A percentile compares a stretch with the other conserved stretches of the same genome.
Conservation (phyloP, 2,797 vertebrate species). For the Columba guinea region DNA sequence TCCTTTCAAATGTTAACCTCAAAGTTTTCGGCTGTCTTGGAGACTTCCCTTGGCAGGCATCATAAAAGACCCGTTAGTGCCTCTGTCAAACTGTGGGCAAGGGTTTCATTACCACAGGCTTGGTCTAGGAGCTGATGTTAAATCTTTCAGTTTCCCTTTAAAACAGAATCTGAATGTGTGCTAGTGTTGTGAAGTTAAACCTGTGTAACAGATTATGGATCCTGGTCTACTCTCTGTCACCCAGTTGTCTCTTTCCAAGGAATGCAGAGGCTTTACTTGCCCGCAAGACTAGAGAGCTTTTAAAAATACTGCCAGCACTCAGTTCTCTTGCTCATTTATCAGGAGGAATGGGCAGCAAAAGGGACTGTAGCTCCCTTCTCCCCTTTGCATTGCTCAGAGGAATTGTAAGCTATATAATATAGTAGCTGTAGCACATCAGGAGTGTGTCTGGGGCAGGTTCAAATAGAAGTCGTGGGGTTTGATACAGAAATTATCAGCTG, state of each 20-base stretch:
- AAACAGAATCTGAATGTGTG: not conserved
- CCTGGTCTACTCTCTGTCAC: not conserved
- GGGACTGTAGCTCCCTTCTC: not conserved
- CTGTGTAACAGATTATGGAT: not conserved
- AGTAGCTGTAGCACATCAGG: not conserved
- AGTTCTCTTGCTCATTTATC: not conserved
- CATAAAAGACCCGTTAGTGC: not conserved
- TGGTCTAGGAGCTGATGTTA: not conserved
- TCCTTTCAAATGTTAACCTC: slow-evolving; percentile 57
- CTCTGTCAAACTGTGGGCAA: not conserved
- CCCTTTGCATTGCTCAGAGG: not conserved
- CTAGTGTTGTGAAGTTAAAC: not conserved
- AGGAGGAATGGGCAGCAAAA: not conserved
- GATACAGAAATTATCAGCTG: slow-evolving; percentile 16
- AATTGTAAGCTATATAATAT: not conserved
- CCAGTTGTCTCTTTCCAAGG: not conserved
- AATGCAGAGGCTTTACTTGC: not conserved
- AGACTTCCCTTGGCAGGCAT: slow-evolving; percentile 39
- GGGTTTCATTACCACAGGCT: slow-evolving; percentile 11
- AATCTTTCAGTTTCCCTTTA: slow-evolving; percentile 27
- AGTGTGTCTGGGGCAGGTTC: not conserved
- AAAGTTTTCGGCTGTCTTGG: slow-evolving; percentile 16
- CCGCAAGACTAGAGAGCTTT: not conserved
- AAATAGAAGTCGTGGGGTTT: not conserved
- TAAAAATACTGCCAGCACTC: not conserved